Percentiles rank a stretch among this genome's conserved stretches.
Evolutionary conservation across 2,113 vertebrate species (phyloP).

Genomic region (Triplophysa siluroides): DNA sequence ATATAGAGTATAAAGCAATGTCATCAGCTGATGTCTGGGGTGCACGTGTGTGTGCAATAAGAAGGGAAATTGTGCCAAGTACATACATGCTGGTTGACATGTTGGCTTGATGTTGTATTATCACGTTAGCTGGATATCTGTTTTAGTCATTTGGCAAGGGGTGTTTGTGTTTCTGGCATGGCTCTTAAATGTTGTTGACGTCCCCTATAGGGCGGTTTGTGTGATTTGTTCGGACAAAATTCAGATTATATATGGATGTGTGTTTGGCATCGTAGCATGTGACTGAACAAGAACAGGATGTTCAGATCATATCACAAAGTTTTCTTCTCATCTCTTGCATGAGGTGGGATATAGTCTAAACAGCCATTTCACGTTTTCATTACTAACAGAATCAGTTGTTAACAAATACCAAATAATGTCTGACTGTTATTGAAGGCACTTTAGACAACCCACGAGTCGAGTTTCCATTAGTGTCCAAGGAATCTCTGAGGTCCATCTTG

Average conservation of each 20-base stretch:
- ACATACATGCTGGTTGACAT: background rate
- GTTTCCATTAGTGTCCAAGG: too few species aligned
- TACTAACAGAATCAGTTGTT: background rate
- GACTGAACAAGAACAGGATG: background rate
- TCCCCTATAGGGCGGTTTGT: background rate
- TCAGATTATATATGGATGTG: background rate
- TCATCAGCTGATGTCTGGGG: too few species aligned
- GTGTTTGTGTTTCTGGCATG: background rate
- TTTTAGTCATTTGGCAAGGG: slow-evolving; percentile 18
- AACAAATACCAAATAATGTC: background rate
- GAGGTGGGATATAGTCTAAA: background rate
- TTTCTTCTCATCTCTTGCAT: background rate
- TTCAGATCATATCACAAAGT: background rate
- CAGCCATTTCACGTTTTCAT: background rate
- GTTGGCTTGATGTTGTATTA: background rate
- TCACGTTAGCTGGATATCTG: slow-evolving; percentile 18
- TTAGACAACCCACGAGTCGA: too few species aligned
- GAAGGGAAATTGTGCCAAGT: background rate
- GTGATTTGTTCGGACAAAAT: slow-evolving; percentile 7
- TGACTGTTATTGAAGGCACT: too few species aligned
- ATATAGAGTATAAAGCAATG: too few species aligned
- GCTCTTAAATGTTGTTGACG: background rate
- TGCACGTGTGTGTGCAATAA: too few species aligned
- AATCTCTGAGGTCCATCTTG: too few species aligned
- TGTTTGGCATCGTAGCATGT: background rate